These are phyloP conservation scores for Drosophila suzukii DNA, from an alignment of 1,140 invertebrate genomes.

Conservation along the genomic window DNA sequence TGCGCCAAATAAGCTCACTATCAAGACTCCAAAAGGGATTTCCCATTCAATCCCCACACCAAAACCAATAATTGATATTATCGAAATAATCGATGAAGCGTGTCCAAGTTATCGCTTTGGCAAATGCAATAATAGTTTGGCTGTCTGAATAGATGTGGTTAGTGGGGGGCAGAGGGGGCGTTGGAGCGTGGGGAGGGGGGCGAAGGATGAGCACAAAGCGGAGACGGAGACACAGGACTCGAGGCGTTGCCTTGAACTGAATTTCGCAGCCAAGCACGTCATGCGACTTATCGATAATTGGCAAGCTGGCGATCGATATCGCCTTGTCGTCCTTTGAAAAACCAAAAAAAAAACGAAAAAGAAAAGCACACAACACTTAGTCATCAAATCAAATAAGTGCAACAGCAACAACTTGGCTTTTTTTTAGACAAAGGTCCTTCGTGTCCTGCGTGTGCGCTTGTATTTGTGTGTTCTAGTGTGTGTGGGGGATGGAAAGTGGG, in stretches of 20 bases:
- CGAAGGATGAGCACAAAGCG: slow-evolving; percentile 7
- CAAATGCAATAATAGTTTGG: slow-evolving; percentile 2
- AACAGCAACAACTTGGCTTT: slow-evolving; percentile 31
- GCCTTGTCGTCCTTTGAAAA: slow-evolving; percentile 5
- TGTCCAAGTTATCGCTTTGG: not conserved
- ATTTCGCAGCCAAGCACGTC: slow-evolving; percentile 43
- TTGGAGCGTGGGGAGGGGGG: not conserved
- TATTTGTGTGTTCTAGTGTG: slow-evolving; percentile 2
- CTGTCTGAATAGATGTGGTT: slow-evolving; percentile 1
- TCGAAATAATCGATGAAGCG: slow-evolving; percentile 10
- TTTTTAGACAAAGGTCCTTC: slow-evolving; percentile 26
- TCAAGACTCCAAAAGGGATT: too few species aligned
- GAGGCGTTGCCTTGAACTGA: slow-evolving; percentile 76
- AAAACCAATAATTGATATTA: not conserved
- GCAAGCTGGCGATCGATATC: slow-evolving; percentile 31
- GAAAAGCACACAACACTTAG: slow-evolving; percentile 29
- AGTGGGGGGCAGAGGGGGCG: not conserved
- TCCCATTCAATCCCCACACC: not conserved
- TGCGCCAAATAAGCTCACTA: too few species aligned
- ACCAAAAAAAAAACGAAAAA: not conserved
- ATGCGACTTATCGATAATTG: slow-evolving; percentile 50
- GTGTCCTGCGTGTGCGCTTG: slow-evolving; percentile 18
- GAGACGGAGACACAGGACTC: slow-evolving; percentile 22
- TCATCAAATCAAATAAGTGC: slow-evolving; percentile 57
- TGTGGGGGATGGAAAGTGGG: slow-evolving; percentile 23